A percentile compares a stretch with the other conserved stretches of the same genome.
Evolutionary conservation across 2,888 invertebrate genomes (phyloP).

Genomic region (Sesamia inferens): DNA sequence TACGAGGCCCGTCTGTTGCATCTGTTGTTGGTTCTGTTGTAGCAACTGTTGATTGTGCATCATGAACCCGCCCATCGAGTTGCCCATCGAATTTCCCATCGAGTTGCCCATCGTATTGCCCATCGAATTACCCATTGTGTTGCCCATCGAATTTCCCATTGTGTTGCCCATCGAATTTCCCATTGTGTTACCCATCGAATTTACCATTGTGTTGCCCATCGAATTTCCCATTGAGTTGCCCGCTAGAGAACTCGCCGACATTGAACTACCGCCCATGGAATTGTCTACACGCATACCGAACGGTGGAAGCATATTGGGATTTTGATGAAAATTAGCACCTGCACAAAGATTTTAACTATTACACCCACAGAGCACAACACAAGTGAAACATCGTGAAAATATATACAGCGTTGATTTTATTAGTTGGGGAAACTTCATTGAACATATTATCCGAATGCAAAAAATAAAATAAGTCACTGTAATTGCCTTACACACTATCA

Average conservation of each 20-base stretch:
- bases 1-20: constrained; percentile 75
- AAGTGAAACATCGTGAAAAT: constrained; percentile 37
- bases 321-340: constrained; percentile 89
- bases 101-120: background rate
- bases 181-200: background rate
- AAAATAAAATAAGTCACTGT: background rate
- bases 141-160: constrained; percentile 20
- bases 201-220: background rate
- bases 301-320: constrained; percentile 87
- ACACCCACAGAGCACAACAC: constrained; percentile 43
- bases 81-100: constrained; percentile 9
- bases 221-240: constrained; percentile 43
- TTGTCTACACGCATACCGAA: constrained; percentile 88
- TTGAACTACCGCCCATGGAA: constrained; percentile 68
- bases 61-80: constrained; percentile 70
- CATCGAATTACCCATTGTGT: constrained; percentile 18
- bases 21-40: constrained; percentile 73
- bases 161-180: constrained; percentile 22
- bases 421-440: constrained; percentile 21
- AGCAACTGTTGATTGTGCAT: constrained; percentile 79
- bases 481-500: too few relatives aligned
- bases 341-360: constrained; percentile 61
- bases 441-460: background rate
- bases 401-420: constrained; percentile 13
- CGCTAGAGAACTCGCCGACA: constrained; percentile 70